phyloP scores from a whole-genome alignment of 2,797 vertebrate genomes.

The Micropoecilia bifurca region DNA sequence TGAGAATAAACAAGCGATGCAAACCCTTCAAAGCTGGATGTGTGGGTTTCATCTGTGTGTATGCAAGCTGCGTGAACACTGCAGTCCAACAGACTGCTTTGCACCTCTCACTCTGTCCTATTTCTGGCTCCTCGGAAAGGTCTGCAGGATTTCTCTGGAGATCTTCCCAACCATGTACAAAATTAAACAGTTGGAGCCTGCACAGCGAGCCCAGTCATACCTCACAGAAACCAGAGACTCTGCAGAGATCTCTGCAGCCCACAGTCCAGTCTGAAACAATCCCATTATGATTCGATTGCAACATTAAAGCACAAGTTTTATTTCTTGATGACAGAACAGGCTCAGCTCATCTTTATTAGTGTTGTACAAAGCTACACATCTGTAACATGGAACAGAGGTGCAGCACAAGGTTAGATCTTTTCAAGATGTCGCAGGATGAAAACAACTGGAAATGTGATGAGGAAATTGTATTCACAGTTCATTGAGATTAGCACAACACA shows the following conservation, averaged over 20 bases:
- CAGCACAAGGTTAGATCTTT: background rate
- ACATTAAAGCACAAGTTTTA: background rate
- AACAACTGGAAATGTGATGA: background rate
- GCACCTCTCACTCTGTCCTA: slow-evolving; percentile 61
- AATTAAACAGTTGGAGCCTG: slow-evolving; percentile 69
- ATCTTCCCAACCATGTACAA: slow-evolving; percentile 53
- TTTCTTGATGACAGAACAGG: background rate
- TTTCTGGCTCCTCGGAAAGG: slow-evolving; percentile 63
- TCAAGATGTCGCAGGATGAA: background rate
- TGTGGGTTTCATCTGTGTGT: background rate
- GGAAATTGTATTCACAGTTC: background rate
- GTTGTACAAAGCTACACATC: background rate
- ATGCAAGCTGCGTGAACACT: slow-evolving; percentile 15
- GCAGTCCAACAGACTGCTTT: slow-evolving; percentile 34
- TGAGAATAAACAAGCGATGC: background rate
- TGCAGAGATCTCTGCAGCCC: slow-evolving; percentile 48
- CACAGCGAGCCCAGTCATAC: slow-evolving; percentile 30
- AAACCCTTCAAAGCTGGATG: background rate
- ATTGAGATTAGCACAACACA: background rate
- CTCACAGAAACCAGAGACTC: slow-evolving; percentile 41
- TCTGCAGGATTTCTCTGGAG: slow-evolving; percentile 67
- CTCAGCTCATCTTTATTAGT: background rate
- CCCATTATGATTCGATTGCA: slow-evolving; percentile 30
- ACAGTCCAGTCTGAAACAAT: slow-evolving; percentile 42
- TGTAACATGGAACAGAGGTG: background rate